These are phyloP conservation scores for Leptinotarsa haldemani DNA, from an alignment of 2,888 invertebrate genomes.

Conservation along the genomic window DNA sequence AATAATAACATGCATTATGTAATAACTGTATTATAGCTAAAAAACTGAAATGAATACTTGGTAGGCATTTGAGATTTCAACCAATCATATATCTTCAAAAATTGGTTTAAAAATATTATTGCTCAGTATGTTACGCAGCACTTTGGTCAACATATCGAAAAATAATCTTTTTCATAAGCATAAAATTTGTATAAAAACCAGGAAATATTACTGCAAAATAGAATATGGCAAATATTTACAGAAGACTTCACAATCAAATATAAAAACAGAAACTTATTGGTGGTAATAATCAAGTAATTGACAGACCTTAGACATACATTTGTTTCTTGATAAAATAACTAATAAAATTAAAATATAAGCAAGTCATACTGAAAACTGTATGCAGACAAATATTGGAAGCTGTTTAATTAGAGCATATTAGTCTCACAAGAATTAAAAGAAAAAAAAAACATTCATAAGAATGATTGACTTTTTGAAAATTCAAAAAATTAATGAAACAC, in stretches of 20 bases:
- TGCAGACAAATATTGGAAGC: too few relatives aligned
- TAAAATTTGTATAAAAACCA: too few relatives aligned
- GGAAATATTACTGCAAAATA: too few relatives aligned
- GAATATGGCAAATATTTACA: background rate
- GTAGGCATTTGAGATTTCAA: background rate
- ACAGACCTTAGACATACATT: background rate
- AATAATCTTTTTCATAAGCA: too few relatives aligned
- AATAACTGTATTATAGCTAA: background rate
- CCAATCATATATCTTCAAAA: background rate
- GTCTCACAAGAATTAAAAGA: too few relatives aligned
- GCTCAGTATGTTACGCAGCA: background rate
- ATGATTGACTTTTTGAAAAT: too few relatives aligned
- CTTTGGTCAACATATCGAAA: background rate
- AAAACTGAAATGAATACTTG: background rate
- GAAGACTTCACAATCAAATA: background rate
- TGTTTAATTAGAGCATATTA: too few relatives aligned
- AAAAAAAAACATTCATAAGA: too few relatives aligned
- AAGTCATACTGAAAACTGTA: too few relatives aligned
- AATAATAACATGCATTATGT: background rate
- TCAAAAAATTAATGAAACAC: too few relatives aligned
- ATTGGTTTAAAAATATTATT: background rate
- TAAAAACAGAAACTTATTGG: background rate
- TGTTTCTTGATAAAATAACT: background rate
- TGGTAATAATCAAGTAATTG: too few relatives aligned
- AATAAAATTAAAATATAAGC: background rate